Evolutionary conservation across 1,140 invertebrate species (phyloP).

Genomic region (Mya arenaria): DNA sequence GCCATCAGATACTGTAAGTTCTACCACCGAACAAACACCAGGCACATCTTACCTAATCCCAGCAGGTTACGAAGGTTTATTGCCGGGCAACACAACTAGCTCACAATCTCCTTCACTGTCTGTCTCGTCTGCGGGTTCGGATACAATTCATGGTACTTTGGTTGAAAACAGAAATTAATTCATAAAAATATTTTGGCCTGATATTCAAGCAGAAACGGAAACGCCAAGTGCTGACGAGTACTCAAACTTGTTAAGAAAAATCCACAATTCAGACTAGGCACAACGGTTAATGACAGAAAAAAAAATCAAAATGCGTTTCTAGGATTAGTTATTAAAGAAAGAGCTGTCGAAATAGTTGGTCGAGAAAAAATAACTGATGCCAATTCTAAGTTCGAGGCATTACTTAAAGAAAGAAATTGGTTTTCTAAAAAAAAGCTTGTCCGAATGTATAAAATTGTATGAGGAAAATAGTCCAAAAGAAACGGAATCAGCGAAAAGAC

Average conservation of each 20-base stretch:
- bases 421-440: too few relatives aligned
- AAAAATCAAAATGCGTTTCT: background rate
- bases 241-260: background rate
- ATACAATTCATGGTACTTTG: background rate
- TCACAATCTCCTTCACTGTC: background rate
- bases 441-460: too few relatives aligned
- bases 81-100: background rate
- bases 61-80: slow-evolving; percentile 7
- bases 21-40: background rate
- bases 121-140: background rate
- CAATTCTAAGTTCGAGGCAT: too few relatives aligned
- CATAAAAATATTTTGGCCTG: background rate
- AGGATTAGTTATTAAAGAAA: background rate
- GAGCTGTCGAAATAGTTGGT: background rate
- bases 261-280: background rate
- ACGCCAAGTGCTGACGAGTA: background rate
- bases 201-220: background rate
- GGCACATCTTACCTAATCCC: background rate
- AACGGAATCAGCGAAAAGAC: too few relatives aligned
- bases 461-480: too few relatives aligned
- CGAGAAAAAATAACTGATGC: background rate
- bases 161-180: background rate
- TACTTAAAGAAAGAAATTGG: too few relatives aligned
- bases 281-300: background rate
- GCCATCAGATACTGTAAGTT: background rate